A percentile compares a stretch with the other conserved stretches of the same genome.
Evolutionary conservation across 2,797 vertebrate species (phyloP).

Genomic region (Scolopax rusticola): DNA sequence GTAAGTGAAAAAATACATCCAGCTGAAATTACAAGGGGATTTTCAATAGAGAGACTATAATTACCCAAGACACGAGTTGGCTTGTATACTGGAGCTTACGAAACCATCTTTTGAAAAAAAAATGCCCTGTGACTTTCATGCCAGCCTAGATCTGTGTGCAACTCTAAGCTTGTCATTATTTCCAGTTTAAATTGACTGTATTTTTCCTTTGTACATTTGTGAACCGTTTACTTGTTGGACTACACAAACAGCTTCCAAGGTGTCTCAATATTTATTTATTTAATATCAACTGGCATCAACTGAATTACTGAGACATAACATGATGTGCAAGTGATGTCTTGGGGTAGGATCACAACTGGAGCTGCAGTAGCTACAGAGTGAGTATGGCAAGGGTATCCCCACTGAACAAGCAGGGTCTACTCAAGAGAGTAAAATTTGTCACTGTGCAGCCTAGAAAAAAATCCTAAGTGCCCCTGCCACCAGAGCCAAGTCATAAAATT

Average conservation of each 20-base stretch:
- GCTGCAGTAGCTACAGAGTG: not conserved
- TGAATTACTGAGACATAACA: not conserved
- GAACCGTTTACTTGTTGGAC: not conserved
- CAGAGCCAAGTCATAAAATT: not conserved
- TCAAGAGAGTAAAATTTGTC: not conserved
- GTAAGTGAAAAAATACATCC: conserved; percentile 21
- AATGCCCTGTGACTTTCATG: not conserved
- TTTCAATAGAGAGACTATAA: conserved; percentile 17
- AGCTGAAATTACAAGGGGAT: conserved; percentile 37
- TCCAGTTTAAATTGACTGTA: not conserved
- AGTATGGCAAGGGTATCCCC: not conserved
- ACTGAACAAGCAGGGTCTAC: not conserved
- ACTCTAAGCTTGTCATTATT: not conserved
- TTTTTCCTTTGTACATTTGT: not conserved
- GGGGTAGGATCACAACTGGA: not conserved
- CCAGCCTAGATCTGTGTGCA: not conserved
- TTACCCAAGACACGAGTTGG: not conserved
- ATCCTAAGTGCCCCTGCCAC: not conserved
- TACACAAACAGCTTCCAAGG: not conserved
- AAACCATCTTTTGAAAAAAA: not conserved
- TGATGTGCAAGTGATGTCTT: not conserved
- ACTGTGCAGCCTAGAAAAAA: not conserved
- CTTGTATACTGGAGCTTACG: not conserved
- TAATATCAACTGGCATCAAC: not conserved
- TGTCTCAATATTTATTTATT: not conserved